phyloP scores from a whole-genome alignment of 2,888 invertebrate genomes.

The Scaeva pyrastri region DNA sequence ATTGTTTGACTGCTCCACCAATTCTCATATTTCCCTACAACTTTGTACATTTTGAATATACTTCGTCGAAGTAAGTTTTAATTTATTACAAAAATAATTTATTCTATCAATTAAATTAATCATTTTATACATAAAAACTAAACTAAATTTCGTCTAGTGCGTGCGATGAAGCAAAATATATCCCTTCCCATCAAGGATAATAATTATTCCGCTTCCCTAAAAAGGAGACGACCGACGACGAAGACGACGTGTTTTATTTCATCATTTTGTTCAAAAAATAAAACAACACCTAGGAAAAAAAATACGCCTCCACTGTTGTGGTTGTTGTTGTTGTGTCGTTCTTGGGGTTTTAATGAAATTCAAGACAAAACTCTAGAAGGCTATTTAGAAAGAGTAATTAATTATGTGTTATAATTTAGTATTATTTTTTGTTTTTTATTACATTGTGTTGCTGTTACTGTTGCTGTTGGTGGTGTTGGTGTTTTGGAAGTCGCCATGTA shows the following conservation, averaged over 20 bases:
- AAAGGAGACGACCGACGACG: not conserved
- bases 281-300: not conserved
- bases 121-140: slow-evolving; percentile 5
- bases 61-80: slow-evolving; percentile 3
- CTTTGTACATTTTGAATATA: not conserved
- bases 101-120: slow-evolving; percentile 18
- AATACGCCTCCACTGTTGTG: not conserved
- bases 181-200: slow-evolving; percentile 5
- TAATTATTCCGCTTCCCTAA: not conserved
- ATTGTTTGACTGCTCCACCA: not conserved
- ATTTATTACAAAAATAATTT: slow-evolving; percentile 14
- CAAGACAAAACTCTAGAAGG: slow-evolving; percentile 40
- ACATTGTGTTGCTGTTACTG: too few relatives aligned
- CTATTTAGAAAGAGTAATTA: slow-evolving; percentile 56
- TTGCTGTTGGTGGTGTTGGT: not conserved
- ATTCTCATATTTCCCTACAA: not conserved
- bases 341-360: slow-evolving; percentile 63
- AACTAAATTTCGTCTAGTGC: not conserved
- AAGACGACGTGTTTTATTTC: slow-evolving; percentile 10
- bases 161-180: slow-evolving; percentile 1
- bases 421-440: slow-evolving; percentile 16
- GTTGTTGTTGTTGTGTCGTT: slow-evolving; percentile 25
- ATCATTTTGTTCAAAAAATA: not conserved
- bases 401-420: slow-evolving; percentile 70
- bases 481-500: slow-evolving; percentile 24